Conservation (phyloP, 2,113 vertebrate genomes). For the Sorex fumeus region DNA sequence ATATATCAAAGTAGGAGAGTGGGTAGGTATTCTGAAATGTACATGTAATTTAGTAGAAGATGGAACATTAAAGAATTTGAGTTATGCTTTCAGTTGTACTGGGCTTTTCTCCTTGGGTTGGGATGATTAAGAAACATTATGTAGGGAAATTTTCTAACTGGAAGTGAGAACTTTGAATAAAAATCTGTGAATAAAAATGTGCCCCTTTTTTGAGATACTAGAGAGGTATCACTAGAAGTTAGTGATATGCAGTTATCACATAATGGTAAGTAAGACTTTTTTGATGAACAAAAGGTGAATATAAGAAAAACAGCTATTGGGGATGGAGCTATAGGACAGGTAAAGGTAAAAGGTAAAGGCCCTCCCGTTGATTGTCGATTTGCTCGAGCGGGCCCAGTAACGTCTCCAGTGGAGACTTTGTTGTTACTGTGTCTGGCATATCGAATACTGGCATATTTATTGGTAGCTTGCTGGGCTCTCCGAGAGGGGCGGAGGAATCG, state of each 20-base stretch:
- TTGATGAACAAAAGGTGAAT: background rate
- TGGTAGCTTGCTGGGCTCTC: no score
- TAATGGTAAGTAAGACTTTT: background rate
- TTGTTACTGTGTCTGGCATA: no score
- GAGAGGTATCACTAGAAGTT: background rate
- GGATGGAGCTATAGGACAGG: no score
- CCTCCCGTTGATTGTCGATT: no score
- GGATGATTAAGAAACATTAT: background rate
- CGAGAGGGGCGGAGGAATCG: no score
- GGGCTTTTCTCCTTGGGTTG: background rate
- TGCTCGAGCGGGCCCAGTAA: no score
- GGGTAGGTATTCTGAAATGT: background rate
- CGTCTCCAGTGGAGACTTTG: no score
- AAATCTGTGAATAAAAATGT: constrained; percentile 50
- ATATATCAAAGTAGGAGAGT: background rate
- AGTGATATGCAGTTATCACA: background rate
- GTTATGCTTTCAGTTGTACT: background rate
- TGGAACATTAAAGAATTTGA: background rate
- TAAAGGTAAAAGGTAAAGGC: no score
- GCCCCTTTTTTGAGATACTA: background rate
- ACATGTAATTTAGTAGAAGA: background rate
- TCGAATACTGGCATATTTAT: no score
- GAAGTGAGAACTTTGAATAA: constrained; percentile 39
- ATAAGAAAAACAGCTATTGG: background rate
- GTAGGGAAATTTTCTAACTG: background rate